Percentiles rank a stretch among this genome's conserved stretches.
Evolutionary conservation across 2,113 vertebrate genomes (phyloP).

Genomic region (Phoenicopterus ruber): DNA sequence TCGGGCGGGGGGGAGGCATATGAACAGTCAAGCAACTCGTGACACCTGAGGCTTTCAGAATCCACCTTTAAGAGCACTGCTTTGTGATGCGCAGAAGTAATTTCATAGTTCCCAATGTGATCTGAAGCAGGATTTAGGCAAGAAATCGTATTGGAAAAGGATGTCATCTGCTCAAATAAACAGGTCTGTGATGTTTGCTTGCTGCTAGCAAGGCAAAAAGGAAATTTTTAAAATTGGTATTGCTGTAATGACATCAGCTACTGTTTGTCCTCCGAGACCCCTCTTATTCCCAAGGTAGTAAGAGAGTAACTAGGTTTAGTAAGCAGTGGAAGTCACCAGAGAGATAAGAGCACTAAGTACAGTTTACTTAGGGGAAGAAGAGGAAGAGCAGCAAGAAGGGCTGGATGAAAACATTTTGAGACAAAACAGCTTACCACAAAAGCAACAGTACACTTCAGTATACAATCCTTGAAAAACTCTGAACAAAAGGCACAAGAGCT

Average conservation of each 20-base stretch:
- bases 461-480: background rate
- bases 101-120: background rate
- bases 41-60: background rate
- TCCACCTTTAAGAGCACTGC: background rate
- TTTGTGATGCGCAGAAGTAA: background rate
- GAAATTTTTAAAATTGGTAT: background rate
- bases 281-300: background rate
- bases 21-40: background rate
- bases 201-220: background rate
- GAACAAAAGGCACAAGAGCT: background rate
- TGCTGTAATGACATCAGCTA: background rate
- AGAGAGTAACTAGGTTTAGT: background rate
- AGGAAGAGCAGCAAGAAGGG: background rate
- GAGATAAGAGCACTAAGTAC: background rate
- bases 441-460: background rate
- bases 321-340: background rate
- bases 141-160: background rate
- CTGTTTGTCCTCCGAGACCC: background rate
- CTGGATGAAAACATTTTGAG: background rate
- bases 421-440: background rate
- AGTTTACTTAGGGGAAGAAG: background rate
- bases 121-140: background rate
- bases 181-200: background rate
- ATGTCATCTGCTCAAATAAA: background rate
- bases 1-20: accelerated